These are phyloP conservation scores for Columbina picui DNA, from an alignment of 2,113 vertebrate genomes.

Conservation along the genomic window DNA sequence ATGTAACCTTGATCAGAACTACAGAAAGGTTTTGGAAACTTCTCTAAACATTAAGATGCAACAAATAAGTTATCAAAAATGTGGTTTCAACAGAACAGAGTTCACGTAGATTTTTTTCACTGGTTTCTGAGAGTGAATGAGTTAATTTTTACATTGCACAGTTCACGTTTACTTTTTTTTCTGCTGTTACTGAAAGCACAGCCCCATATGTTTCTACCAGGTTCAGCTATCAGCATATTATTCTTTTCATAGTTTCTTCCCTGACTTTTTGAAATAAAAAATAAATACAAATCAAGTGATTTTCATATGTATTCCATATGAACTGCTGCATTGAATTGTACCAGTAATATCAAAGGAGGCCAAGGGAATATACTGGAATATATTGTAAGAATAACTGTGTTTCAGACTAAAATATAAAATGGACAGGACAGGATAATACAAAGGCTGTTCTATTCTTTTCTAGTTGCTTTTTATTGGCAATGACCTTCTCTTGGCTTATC, in stretches of 20 bases:
- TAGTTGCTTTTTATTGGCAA: background rate
- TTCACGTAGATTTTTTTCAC: background rate
- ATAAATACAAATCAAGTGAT: background rate
- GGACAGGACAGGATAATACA: background rate
- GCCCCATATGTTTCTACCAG: background rate
- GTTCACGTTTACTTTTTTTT: background rate
- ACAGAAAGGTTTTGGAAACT: background rate
- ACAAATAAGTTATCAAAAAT: background rate
- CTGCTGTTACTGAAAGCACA: background rate
- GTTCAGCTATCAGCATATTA: background rate
- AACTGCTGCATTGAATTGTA: background rate
- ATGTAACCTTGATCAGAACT: background rate
- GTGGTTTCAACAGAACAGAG: accelerated
- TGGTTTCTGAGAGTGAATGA: background rate
- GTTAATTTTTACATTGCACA: background rate
- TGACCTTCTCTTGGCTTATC: background rate
- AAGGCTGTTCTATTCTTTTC: background rate
- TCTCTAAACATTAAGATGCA: background rate
- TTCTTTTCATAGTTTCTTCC: background rate
- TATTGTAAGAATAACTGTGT: background rate
- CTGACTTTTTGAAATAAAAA: background rate
- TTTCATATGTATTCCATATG: background rate
- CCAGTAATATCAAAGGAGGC: background rate
- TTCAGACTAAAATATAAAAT: slow-evolving; percentile 9
- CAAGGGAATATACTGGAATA: background rate